A percentile compares a stretch with the other conserved stretches of the same genome.
These are phyloP conservation scores for Cheilosia variabilis DNA, from an alignment of 2,888 invertebrate species.

Conservation along the genomic window DNA sequence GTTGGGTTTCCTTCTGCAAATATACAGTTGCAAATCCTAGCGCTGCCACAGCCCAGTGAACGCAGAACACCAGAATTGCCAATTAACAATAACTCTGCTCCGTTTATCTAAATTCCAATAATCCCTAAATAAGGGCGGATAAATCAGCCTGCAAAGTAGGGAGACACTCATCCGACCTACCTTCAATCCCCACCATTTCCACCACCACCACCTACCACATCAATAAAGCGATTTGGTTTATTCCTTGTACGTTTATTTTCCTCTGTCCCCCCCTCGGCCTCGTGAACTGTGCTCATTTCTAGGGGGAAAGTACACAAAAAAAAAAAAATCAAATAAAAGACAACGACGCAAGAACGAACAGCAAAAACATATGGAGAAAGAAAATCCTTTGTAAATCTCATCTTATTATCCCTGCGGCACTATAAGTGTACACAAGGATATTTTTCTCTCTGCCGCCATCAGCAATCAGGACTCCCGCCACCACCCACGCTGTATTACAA, in stretches of 20 bases:
- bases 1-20: slow-evolving; percentile 31
- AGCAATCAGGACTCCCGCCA: slow-evolving; percentile 36
- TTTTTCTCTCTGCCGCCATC: slow-evolving; percentile 57
- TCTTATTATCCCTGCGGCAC: slow-evolving; percentile 74
- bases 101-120: slow-evolving; percentile 75
- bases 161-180: slow-evolving; percentile 8
- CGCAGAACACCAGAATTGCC: slow-evolving; percentile 66
- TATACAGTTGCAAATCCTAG: too few relatives aligned
- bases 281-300: slow-evolving; percentile 11
- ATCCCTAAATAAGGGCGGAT: slow-evolving; percentile 73
- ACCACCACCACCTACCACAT: slow-evolving; percentile 56
- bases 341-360: slow-evolving; percentile 50
- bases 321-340: slow-evolving; percentile 37
- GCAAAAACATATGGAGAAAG: slow-evolving; percentile 39
- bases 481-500: neutral
- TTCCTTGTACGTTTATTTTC: slow-evolving; percentile 52
- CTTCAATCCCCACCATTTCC: neutral
- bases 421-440: slow-evolving; percentile 73
- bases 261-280: slow-evolving; percentile 4
- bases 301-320: neutral
- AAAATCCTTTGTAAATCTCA: slow-evolving; percentile 73
- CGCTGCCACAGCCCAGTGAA: too few relatives aligned
- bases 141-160: slow-evolving; percentile 58
- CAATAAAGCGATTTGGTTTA: slow-evolving; percentile 72
- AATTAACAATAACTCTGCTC: slow-evolving; percentile 74